Evolutionary conservation across 1,140 invertebrate species (phyloP), one percentile per base, ranked within the genome.

Genomic region (Drosophila varians): DNA sequence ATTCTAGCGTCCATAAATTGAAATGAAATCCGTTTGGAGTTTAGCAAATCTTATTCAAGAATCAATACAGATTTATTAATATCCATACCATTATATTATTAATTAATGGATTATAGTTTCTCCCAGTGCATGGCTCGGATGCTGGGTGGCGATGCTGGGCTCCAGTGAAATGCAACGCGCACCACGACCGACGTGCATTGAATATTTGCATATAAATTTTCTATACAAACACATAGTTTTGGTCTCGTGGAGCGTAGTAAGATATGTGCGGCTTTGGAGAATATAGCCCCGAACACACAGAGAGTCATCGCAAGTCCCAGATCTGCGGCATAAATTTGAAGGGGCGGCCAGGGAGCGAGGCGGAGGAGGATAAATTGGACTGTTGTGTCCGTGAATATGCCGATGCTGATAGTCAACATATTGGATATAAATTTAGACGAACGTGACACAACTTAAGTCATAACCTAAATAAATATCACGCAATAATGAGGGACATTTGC

Each of bases 391-490:
- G 72, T 72, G 79, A 83, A 84, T 84, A 66, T 72, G 62, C 48
- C 62, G 55, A 31, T 31, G 36, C 69, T 75, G 80, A 79, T 84
- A 74, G 75, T 74, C 76, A 80, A 86, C 80, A 84, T 84, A 87
- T 87, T 87, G 82, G 77, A 82, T 82, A 87, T 87, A 87, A 87
- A 87, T 87, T 87, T 54, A 62, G 53, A 68, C 77, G 82, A 68
- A 87, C 82, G 82, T 87, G 82, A 87, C 82, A 82, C 80, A 87
- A 87, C 82, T 87, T 87, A 87, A 87, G 82, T 87, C 82, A 87
- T 87, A 87, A 87, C 82, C 82, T 87, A 87, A 87, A 87, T 87
- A 87, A 87, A 87, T 87, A 87, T 87, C 82, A 87, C 82, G 82
- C 82, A 77, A 87, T 87, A 87, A 87, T 87, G 82, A 87, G 82